Conservation (phyloP, 2,113 vertebrate species). For the Tenebrosternarchus preto region DNA sequence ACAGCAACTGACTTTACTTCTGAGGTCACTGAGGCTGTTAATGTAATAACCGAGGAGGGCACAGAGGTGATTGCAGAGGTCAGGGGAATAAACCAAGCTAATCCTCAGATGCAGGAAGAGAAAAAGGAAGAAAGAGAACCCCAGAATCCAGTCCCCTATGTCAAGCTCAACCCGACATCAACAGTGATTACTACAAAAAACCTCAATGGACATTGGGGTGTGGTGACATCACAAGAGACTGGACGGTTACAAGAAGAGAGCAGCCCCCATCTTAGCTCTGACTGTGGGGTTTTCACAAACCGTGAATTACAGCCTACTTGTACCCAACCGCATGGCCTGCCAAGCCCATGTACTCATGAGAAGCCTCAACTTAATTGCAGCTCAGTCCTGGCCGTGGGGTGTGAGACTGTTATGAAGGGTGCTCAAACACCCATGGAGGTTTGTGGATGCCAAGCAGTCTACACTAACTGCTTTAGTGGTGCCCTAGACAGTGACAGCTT, state of each 20-base stretch:
- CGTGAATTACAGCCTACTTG: slow-evolving; percentile 61
- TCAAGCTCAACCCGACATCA: slow-evolving; percentile 37
- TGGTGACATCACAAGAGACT: slow-evolving; percentile 27
- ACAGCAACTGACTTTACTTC: neutral
- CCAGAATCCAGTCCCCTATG: slow-evolving; percentile 31
- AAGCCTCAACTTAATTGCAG: slow-evolving; percentile 66
- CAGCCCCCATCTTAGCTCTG: slow-evolving; percentile 29
- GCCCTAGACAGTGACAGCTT: slow-evolving; percentile 64
- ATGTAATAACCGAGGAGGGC: slow-evolving; percentile 40
- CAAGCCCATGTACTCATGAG: slow-evolving; percentile 35
- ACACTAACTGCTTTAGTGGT: slow-evolving; percentile 84
- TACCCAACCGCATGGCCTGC: slow-evolving; percentile 41
- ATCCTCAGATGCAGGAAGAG: slow-evolving; percentile 21
- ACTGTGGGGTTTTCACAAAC: slow-evolving; percentile 65
- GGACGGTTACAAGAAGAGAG: slow-evolving; percentile 24
- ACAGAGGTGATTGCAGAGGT: slow-evolving; percentile 40
- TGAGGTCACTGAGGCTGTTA: slow-evolving; percentile 33
- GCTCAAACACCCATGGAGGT: slow-evolving; percentile 70
- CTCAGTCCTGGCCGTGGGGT: slow-evolving; percentile 62
- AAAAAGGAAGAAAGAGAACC: slow-evolving; percentile 13
- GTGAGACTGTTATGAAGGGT: slow-evolving; percentile 66
- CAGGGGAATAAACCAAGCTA: slow-evolving; percentile 33
- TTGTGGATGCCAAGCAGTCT: slow-evolving; percentile 84
- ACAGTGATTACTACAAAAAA: slow-evolving; percentile 75
- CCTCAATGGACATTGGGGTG: slow-evolving; percentile 59